phyloP scores from a whole-genome alignment of 2,113 vertebrate species.

The pig (Sus scrofa) region T2T-Sscrofa CM000817.6:21667001-21667500 shows the following conservation, averaged over 20 bases:
- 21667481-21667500: background rate
- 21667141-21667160: background rate
- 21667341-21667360: background rate
- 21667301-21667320: no score
- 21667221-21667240: background rate
- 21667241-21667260: no score
- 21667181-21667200: background rate
- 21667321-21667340: background rate
- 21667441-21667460: background rate
- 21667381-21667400: background rate
- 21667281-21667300: no score
- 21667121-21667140: background rate
- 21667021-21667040: background rate
- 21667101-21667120: no score
- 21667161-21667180: background rate
- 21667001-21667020: background rate
- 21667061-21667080: background rate
- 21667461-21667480: background rate
- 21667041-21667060: background rate
- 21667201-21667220: background rate
- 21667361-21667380: background rate
- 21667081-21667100: background rate
- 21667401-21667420: no score
- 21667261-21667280: no score
- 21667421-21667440: no score